Conservation (phyloP, 2,888 invertebrate genomes). For the Ligdia adustata region DNA sequence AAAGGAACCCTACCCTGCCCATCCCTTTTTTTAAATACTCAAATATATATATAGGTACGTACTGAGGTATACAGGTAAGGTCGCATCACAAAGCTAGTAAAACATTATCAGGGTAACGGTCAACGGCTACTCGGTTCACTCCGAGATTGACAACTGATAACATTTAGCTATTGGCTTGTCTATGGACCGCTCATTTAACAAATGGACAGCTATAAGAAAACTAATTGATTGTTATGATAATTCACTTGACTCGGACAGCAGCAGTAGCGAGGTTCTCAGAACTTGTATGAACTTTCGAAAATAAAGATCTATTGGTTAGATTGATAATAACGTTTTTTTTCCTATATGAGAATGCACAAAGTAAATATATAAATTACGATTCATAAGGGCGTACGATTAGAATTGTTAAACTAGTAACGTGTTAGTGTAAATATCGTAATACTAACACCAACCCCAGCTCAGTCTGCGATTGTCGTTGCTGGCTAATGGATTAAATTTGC, state of each 20-base stretch:
- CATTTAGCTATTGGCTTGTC: constrained; percentile 67
- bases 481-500: no score
- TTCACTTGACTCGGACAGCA: constrained; percentile 59
- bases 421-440: no score
- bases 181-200: constrained; percentile 73
- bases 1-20: no score
- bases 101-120: constrained; percentile 25
- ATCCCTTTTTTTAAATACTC: no score
- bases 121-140: constrained; percentile 60
- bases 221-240: constrained; percentile 78
- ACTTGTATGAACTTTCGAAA: constrained; percentile 3
- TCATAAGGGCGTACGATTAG: no score
- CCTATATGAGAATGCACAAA: no score
- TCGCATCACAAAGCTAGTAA: background rate
- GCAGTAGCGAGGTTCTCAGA: background rate
- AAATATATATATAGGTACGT: background rate
- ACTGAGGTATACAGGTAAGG: background rate
- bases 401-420: no score
- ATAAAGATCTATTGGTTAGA: background rate
- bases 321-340: no score
- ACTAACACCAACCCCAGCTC: no score
- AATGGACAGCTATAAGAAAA: constrained; percentile 71
- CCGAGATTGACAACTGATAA: constrained; percentile 80
- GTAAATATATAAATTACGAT: no score
- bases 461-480: no score